phyloP scores from a whole-genome alignment of 2,888 invertebrate species.

The Amiota mariae region DNA sequence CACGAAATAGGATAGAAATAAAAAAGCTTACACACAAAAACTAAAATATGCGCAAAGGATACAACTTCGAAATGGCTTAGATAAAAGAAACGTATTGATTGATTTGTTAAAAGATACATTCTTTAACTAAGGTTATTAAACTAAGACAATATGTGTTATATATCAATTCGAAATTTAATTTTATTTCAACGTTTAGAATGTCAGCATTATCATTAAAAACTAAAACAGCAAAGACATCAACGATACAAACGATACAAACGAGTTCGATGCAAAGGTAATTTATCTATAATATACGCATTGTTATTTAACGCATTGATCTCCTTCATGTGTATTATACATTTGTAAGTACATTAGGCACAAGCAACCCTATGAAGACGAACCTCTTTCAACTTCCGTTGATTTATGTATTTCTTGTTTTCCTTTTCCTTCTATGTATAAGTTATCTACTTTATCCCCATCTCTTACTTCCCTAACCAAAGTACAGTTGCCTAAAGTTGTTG shows the following conservation, averaged over 20 bases:
- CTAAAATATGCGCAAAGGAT: no score
- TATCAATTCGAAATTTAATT: neutral
- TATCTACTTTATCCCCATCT: neutral
- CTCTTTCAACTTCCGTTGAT: neutral
- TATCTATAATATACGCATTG: neutral
- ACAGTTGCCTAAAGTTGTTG: neutral
- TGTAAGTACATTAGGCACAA: neutral
- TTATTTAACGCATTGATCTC: neutral
- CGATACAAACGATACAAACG: neutral
- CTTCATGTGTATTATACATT: neutral
- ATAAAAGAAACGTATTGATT: no score
- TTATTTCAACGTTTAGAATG: neutral
- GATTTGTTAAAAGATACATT: no score
- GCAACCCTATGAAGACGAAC: neutral
- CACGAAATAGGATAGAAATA: no score
- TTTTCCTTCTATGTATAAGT: neutral
- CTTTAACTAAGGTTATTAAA: no score
- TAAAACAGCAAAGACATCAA: neutral
- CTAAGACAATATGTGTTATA: no score
- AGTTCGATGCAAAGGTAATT: neutral
- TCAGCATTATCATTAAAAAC: neutral
- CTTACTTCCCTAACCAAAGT: neutral
- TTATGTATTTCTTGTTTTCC: neutral
- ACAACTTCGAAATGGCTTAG: no score
- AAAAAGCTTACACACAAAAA: no score